These are phyloP conservation scores for Pharmacophagus antenor DNA, from an alignment of 2,888 invertebrate genomes.

Conservation along the genomic window DNA sequence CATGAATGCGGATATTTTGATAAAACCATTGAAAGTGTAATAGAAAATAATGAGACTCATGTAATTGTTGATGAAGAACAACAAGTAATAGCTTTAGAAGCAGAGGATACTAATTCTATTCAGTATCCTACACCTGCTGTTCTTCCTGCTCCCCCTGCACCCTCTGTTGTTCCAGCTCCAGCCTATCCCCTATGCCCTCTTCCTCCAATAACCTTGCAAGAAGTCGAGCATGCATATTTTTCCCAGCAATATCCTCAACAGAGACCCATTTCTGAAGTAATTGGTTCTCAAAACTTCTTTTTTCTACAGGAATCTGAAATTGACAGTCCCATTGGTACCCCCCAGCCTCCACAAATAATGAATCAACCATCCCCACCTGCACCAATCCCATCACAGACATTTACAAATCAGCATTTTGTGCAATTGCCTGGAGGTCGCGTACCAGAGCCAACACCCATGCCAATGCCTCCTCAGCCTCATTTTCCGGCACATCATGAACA, in stretches of 20 bases:
- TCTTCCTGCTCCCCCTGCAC: conserved; percentile 74
- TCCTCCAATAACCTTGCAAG: conserved; percentile 81
- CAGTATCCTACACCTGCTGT: conserved; percentile 51
- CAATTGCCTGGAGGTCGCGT: conserved; percentile 70
- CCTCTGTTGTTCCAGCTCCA: conserved; percentile 77
- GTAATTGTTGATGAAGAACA: conserved; percentile 44
- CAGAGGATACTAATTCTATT: conserved; percentile 42
- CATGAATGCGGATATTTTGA: conserved; percentile 93
- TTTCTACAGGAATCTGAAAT: conserved; percentile 95
- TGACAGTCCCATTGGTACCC: conserved; percentile 85
- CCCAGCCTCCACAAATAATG: conserved; percentile 66
- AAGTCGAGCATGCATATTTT: conserved; percentile 84
- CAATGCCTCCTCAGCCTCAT: conserved; percentile 78
- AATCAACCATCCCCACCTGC: conserved; percentile 66
- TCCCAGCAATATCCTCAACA: conserved; percentile 80
- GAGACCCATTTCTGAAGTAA: conserved; percentile 86
- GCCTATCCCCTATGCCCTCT: conserved; percentile 78
- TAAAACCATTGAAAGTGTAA: conserved; percentile 65
- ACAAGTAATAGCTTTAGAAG: conserved; percentile 44
- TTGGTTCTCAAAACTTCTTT: conserved; percentile 88
- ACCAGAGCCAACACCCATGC: conserved; percentile 78
- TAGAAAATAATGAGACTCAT: conserved; percentile 44
- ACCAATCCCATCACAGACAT: conserved; percentile 89
- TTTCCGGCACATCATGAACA: conserved; percentile 79
- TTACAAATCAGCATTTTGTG: conserved; percentile 90